Evolutionary conservation across 2,888 invertebrate species (phyloP), one percentile per base, ranked within the genome.

Genomic region (Helleia helle): DNA sequence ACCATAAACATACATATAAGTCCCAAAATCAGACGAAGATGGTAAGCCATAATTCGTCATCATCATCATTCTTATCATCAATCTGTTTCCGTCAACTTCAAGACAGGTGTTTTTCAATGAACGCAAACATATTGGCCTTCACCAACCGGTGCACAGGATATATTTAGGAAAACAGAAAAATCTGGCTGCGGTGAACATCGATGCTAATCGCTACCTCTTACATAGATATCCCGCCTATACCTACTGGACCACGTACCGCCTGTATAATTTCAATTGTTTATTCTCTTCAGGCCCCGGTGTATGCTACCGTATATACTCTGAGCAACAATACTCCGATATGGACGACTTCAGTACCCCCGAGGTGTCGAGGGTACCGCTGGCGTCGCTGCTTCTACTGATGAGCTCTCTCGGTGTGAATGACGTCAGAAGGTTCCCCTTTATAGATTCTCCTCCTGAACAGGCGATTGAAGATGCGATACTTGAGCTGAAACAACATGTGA

Each of bases 351-450:
- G 96, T 2, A 93, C 94, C 0, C 97, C 98, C 0, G 98, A 98
- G 83, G 93, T 99, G 22, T 94, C 95, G 55, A 87, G 98, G 36
- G 97, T 99, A 0, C 97, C 98, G 0, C 80, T 99, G 6, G 97
- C 99, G 50, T 94, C 96, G 0, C 86, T 99, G 17, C 76, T 98
- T 1, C 83, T 99, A 26, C 91, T 95, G 64, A 96, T 99, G 96
- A 91, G 96, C 40, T 91, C 97, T 0, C 90, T 99, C 84, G 98
- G 99, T 0, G 87, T 99, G 40, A 93, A 90, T 30, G 94, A 99
- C 77, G 93, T 95, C 3, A 87, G 96, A 40, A 87, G 91, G 54
- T 99, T 99, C 77, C 98, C 98, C 0, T 99, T 98, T 63, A 87
- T 99, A 41, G 98, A 99, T 71, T 88, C 94, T n/a, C 99, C 99